Conservation (phyloP, 2,113 vertebrate species). For the Neopipo cinnamomea region DNA sequence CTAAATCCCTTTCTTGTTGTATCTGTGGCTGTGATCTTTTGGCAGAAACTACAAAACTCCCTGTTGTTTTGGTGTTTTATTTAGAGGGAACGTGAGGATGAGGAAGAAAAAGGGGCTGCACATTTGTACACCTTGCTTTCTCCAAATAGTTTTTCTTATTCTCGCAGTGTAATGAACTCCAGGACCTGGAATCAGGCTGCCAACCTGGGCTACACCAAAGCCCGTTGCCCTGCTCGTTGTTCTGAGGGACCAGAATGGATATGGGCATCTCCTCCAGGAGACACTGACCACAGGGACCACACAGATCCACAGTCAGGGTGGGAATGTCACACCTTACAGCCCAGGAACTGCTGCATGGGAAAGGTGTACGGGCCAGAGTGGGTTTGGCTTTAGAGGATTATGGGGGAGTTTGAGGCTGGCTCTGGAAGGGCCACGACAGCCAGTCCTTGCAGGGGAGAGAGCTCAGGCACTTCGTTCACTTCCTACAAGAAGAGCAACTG, state of each 20-base stretch:
- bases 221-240: neutral
- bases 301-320: too few relatives aligned
- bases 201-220: too few relatives aligned
- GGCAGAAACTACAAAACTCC: neutral
- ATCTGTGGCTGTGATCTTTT: neutral
- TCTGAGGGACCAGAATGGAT: neutral
- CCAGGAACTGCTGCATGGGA: neutral
- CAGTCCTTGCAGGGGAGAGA: neutral
- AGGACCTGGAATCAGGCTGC: neutral
- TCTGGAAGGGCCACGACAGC: neutral
- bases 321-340: too few relatives aligned
- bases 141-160: neutral
- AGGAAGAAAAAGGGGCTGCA: neutral
- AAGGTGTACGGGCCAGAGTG: too few relatives aligned
- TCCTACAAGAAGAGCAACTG: neutral
- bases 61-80: neutral
- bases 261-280: too few relatives aligned
- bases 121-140: neutral
- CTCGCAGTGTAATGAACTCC: neutral
- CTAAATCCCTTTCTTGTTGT: neutral
- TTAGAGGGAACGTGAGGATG: neutral
- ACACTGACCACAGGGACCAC: too few relatives aligned
- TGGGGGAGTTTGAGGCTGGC: neutral
- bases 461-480: neutral
- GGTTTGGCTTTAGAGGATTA: neutral